Evolutionary conservation across 2,888 invertebrate genomes (phyloP).

Genomic region (Eumerus sabulonum): DNA sequence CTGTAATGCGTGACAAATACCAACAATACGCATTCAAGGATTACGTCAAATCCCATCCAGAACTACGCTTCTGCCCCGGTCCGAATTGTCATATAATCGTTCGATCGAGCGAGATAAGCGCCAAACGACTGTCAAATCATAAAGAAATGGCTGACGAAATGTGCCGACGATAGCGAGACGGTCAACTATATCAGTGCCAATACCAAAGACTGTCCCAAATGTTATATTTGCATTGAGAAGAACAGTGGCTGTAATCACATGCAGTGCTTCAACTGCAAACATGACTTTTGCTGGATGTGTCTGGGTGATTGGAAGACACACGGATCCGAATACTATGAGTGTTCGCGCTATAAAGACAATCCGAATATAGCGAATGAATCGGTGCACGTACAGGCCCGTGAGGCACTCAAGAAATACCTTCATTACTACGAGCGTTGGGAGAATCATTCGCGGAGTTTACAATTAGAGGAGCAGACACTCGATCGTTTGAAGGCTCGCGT

Average conservation of each 20-base stretch:
- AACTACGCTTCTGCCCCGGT: conserved; percentile 95
- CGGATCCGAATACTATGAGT: conserved; percentile 99
- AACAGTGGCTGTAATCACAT: conserved; percentile 99
- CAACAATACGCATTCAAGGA: conserved; percentile 97
- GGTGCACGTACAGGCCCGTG: conserved; percentile 95
- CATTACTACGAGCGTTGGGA: conserved; percentile 99
- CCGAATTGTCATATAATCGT: conserved; percentile 96
- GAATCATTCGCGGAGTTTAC: conserved; percentile 98
- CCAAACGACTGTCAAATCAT: conserved; percentile 96
- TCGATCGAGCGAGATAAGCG: conserved; percentile 88
- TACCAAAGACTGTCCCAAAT: conserved; percentile 98
- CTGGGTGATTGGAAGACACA: conserved; percentile 99
- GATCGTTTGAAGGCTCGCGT: conserved; percentile 93
- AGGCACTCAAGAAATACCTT: conserved; percentile 98
- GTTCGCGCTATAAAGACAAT: conserved; percentile 99
- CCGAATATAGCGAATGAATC: conserved; percentile 97
- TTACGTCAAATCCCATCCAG: conserved; percentile 95
- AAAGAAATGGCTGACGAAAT: conserved; percentile 98
- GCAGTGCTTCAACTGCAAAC: conserved; percentile 98
- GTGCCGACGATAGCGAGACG: conserved; percentile 99
- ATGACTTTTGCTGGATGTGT: conserved; percentile 99
- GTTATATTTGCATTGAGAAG: conserved; percentile 99
- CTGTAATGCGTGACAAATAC: conserved; percentile 92
- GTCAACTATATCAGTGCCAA: conserved; percentile 99
- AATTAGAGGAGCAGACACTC: conserved; percentile 96